A percentile compares a stretch with the other conserved stretches of the same genome.
Conservation (phyloP, 2,888 invertebrate species). For the Halictus quadricinctus region DNA sequence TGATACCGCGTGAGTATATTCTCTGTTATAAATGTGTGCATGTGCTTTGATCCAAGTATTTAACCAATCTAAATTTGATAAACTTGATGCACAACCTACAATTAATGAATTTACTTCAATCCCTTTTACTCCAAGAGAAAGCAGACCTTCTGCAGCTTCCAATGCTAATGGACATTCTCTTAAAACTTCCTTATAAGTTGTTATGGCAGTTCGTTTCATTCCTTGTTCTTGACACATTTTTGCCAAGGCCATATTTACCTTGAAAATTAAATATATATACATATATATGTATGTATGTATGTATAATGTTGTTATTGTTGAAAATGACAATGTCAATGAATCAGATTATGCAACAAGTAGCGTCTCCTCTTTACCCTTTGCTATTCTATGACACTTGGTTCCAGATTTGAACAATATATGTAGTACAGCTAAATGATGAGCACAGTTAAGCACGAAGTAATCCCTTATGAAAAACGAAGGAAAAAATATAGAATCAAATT, state of each 20-base stretch:
- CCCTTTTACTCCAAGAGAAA: conserved; percentile 89
- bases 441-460: not conserved
- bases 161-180: conserved; percentile 89
- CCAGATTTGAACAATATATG: not conserved
- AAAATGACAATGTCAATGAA: not conserved
- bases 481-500: not conserved
- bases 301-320: not conserved
- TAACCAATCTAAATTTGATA: conserved; percentile 83
- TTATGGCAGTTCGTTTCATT: conserved; percentile 88
- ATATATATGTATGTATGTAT: not conserved
- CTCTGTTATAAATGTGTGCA: conserved; percentile 86
- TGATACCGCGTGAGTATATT: conserved; percentile 87
- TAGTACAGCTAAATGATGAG: not conserved
- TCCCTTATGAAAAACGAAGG: not conserved
- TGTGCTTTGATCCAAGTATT: conserved; percentile 86
- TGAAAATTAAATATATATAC: conserved; percentile 9
- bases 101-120: conserved; percentile 90
- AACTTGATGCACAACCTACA: conserved; percentile 83
- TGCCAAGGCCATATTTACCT: conserved; percentile 88
- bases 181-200: conserved; percentile 91
- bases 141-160: conserved; percentile 89
- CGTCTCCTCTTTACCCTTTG: not conserved
- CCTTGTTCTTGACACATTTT: conserved; percentile 88
- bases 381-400: not conserved
- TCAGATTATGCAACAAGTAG: not conserved